Conservation (phyloP, 2,113 vertebrate genomes). For the Pseudolaguvia tuberculata region DNA sequence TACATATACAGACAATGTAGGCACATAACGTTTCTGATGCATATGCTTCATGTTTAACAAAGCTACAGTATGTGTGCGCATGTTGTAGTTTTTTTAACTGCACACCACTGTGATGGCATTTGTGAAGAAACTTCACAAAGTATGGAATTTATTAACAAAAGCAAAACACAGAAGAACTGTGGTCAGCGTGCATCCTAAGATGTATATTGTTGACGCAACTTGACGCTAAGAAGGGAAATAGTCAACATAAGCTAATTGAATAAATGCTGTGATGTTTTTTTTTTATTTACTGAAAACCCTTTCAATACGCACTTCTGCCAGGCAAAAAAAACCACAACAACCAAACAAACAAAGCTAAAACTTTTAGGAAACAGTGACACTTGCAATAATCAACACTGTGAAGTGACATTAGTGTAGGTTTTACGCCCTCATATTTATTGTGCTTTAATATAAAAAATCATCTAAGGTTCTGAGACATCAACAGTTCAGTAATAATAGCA, state of each 20-base stretch:
- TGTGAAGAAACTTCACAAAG: slow-evolving; percentile 29
- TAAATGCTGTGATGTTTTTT: slow-evolving; percentile 40
- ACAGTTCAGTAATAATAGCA: background rate
- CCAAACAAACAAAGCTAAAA: background rate
- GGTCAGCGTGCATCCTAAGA: slow-evolving; percentile 36
- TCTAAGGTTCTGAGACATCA: background rate
- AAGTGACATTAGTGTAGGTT: background rate
- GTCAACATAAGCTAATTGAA: slow-evolving; percentile 52
- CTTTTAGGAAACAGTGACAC: background rate
- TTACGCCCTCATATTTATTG: too few species aligned
- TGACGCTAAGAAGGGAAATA: slow-evolving; percentile 49
- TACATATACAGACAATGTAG: background rate
- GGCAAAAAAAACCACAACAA: too few species aligned
- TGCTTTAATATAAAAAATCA: background rate
- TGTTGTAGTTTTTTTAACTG: slow-evolving; percentile 11
- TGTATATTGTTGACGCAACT: slow-evolving; percentile 50
- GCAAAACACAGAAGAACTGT: slow-evolving; percentile 35
- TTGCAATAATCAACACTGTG: background rate
- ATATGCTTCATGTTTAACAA: slow-evolving; percentile 26
- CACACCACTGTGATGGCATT: slow-evolving; percentile 27
- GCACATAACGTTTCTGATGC: background rate
- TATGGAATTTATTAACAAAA: slow-evolving; percentile 53
- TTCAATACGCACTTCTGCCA: background rate
- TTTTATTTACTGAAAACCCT: slow-evolving; percentile 3
- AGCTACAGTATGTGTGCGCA: slow-evolving; percentile 18